A percentile compares a stretch with the other conserved stretches of the same genome.
Evolutionary conservation across 1,140 invertebrate genomes (phyloP).

Genomic region (Phenacoccus solenopsis): DNA sequence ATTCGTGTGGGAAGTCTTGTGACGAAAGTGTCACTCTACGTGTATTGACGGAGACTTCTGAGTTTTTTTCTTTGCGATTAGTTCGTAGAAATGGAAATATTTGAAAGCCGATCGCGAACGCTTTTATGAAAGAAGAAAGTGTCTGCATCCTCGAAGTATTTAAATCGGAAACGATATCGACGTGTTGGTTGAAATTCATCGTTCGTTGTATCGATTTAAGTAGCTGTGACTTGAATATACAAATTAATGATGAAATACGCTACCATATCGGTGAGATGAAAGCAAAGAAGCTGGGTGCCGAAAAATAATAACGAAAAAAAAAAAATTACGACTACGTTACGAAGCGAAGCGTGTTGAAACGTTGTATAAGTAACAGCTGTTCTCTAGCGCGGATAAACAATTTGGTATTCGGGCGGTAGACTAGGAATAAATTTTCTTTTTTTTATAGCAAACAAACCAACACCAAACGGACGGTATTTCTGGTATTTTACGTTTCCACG

Average conservation of each 20-base stretch:
- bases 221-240: not conserved
- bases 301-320: too few species aligned
- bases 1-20: too few species aligned
- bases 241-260: not conserved
- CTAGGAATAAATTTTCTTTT: not conserved
- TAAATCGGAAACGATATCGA: too few species aligned
- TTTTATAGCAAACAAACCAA: not conserved
- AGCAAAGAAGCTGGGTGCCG: too few species aligned
- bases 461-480: too few species aligned
- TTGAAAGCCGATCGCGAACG: not conserved
- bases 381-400: not conserved
- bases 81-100: not conserved
- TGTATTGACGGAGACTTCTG: too few species aligned
- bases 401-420: not conserved
- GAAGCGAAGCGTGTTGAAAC: not conserved
- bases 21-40: too few species aligned
- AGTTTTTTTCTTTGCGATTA: not conserved
- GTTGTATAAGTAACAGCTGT: not conserved
- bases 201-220: not conserved
- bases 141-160: not conserved
- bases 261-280: too few species aligned
- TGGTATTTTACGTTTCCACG: too few species aligned
- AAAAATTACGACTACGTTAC: too few species aligned
- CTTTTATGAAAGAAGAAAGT: not conserved
- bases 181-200: not conserved